These are phyloP conservation scores for Hirtodrosophila confusa DNA, from an alignment of 2,888 invertebrate genomes.

Conservation along the genomic window DNA sequence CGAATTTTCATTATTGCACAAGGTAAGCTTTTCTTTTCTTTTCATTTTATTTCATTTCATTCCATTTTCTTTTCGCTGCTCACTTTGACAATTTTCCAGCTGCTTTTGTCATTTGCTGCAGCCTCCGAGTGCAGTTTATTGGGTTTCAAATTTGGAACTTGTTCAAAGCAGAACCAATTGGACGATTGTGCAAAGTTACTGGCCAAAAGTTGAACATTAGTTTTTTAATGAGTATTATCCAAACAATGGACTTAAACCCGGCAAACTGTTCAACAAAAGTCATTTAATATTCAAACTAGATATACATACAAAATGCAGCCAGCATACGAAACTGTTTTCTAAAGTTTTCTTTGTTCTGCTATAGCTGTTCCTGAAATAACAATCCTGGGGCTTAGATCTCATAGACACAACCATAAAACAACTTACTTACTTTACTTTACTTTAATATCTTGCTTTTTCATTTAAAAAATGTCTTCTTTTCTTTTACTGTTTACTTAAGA, in stretches of 20 bases:
- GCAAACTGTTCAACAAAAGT: not conserved
- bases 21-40: slow-evolving; percentile 59
- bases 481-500: too few relatives aligned
- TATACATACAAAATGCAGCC: too few relatives aligned
- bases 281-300: too few relatives aligned
- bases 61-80: slow-evolving; percentile 1
- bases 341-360: too few relatives aligned
- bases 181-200: slow-evolving; percentile 10
- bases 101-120: slow-evolving; percentile 26
- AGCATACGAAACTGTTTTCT: too few relatives aligned
- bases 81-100: too few relatives aligned
- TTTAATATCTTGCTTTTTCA: too few relatives aligned
- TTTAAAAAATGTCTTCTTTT: too few relatives aligned
- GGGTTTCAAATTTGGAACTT: slow-evolving; percentile 32
- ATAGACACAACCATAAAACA: too few relatives aligned
- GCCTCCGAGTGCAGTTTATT: slow-evolving; percentile 40
- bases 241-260: slow-evolving; percentile 15
- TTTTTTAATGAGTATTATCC: slow-evolving; percentile 3
- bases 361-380: too few relatives aligned
- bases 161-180: slow-evolving; percentile 24
- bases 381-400: too few relatives aligned
- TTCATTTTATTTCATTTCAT: slow-evolving; percentile 6
- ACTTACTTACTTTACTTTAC: too few relatives aligned
- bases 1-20: slow-evolving; percentile 74
- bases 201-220: slow-evolving; percentile 20